phyloP scores from a whole-genome alignment of 1,140 invertebrate genomes.

The Zaprionus lachaisei region DNA sequence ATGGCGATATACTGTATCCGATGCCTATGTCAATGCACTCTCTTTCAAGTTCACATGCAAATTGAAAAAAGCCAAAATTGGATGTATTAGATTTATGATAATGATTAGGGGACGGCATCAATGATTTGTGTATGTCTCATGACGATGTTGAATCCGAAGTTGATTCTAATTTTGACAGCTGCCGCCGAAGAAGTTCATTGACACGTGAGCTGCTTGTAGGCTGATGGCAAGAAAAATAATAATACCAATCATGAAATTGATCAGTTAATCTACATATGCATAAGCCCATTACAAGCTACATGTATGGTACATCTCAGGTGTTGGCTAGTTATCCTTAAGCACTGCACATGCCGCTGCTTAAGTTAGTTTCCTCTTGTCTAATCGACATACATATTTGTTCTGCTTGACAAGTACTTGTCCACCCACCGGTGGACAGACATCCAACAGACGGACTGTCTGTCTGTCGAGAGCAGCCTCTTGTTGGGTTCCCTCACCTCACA shows the following conservation, averaged over 20 bases:
- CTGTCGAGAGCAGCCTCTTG: not conserved
- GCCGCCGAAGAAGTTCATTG: constrained; percentile 64
- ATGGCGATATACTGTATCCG: constrained; percentile 22
- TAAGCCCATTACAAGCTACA: not conserved
- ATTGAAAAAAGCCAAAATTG: constrained; percentile 68
- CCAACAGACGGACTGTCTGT: not conserved
- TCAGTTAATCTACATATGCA: constrained; percentile 20
- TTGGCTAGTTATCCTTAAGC: constrained; percentile 39
- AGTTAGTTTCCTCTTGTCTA: constrained; percentile 70
- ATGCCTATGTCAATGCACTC: constrained; percentile 65
- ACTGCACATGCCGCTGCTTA: constrained; percentile 4
- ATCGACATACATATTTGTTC: constrained; percentile 63
- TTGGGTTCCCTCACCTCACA: constrained; percentile 56
- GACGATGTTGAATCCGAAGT: not conserved
- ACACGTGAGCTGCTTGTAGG: constrained; percentile 48
- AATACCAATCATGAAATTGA: constrained; percentile 23
- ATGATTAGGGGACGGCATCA: constrained; percentile 45
- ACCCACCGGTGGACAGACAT: constrained; percentile 42
- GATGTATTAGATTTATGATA: constrained; percentile 72
- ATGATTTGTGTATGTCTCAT: constrained; percentile 55
- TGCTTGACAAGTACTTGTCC: constrained; percentile 70
- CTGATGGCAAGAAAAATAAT: constrained; percentile 14
- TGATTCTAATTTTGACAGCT: constrained; percentile 64
- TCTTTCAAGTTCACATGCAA: constrained; percentile 77
- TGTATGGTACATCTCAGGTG: constrained; percentile 14